These are phyloP conservation scores for Todiramphus saurophagus DNA, from an alignment of 2,113 vertebrate genomes.

Conservation along the genomic window DNA sequence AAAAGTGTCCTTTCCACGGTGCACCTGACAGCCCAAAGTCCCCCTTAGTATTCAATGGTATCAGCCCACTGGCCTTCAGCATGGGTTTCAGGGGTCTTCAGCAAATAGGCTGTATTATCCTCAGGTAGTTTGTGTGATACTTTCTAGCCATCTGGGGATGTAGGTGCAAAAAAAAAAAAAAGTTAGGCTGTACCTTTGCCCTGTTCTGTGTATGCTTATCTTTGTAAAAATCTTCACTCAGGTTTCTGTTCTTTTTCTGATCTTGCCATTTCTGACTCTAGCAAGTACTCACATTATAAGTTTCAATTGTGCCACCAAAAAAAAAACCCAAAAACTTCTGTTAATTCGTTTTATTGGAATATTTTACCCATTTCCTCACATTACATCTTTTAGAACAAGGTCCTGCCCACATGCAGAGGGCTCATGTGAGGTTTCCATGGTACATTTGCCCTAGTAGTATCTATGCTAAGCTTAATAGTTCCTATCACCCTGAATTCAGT, in stretches of 20 bases:
- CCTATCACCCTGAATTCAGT: background rate
- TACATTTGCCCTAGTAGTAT: background rate
- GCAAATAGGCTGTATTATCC: background rate
- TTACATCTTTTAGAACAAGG: background rate
- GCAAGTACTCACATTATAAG: background rate
- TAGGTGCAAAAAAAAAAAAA: background rate
- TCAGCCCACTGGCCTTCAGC: background rate
- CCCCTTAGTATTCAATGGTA: background rate
- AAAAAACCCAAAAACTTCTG: background rate
- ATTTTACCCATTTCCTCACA: background rate
- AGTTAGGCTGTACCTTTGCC: background rate
- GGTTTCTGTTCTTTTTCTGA: background rate
- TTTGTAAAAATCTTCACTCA: background rate
- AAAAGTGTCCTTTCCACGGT: background rate
- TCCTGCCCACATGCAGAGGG: background rate
- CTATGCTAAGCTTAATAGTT: background rate
- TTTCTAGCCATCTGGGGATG: background rate
- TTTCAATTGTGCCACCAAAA: background rate
- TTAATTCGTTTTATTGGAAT: background rate
- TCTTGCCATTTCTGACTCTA: constrained; percentile 2
- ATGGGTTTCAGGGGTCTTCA: background rate
- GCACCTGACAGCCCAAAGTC: background rate
- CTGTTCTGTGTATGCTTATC: background rate
- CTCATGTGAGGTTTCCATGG: rapidly evolving
- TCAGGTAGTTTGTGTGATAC: background rate